These are phyloP conservation scores for Sphaerodactylus townsendi DNA, from an alignment of 2,113 vertebrate species.

Conservation along the genomic window DNA sequence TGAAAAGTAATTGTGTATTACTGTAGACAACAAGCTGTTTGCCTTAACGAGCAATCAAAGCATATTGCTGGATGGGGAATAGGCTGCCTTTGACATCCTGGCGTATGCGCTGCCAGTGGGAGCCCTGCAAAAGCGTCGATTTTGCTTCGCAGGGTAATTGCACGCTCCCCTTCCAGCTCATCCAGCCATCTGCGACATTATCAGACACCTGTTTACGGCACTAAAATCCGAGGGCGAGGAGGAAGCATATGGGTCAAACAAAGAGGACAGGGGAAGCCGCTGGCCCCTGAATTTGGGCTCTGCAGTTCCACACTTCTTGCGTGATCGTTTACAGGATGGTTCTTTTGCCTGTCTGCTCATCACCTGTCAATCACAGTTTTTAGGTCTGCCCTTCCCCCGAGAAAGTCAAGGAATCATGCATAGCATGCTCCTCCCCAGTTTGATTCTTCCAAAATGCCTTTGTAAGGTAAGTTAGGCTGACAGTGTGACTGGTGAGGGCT, in stretches of 20 bases:
- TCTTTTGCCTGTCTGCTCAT: not conserved
- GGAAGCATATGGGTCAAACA: not conserved
- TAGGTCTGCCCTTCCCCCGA: no score
- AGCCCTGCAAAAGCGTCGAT: slow-evolving; percentile 39
- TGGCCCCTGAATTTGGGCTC: not conserved
- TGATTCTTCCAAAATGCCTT: no score
- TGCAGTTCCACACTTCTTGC: not conserved
- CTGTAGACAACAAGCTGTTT: slow-evolving; percentile 72
- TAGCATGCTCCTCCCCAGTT: no score
- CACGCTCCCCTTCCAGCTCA: slow-evolving; percentile 37
- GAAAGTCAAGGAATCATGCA: no score
- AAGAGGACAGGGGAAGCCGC: not conserved
- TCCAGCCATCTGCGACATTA: slow-evolving; percentile 54
- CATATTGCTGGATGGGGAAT: slow-evolving; percentile 67
- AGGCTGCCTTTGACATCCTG: slow-evolving; percentile 67
- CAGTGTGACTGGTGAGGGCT: no score
- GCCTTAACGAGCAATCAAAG: slow-evolving; percentile 73
- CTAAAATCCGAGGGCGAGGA: slow-evolving; percentile 15
- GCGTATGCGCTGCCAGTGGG: slow-evolving; percentile 52
- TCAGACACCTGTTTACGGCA: slow-evolving; percentile 42
- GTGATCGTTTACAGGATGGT: rapidly evolving
- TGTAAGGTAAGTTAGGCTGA: no score
- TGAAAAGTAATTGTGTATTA: slow-evolving; percentile 66
- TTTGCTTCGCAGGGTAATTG: slow-evolving; percentile 45
- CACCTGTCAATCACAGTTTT: no score